Conservation (phyloP, 2,113 vertebrate species). For the Hippocampus guttulatus region DNA sequence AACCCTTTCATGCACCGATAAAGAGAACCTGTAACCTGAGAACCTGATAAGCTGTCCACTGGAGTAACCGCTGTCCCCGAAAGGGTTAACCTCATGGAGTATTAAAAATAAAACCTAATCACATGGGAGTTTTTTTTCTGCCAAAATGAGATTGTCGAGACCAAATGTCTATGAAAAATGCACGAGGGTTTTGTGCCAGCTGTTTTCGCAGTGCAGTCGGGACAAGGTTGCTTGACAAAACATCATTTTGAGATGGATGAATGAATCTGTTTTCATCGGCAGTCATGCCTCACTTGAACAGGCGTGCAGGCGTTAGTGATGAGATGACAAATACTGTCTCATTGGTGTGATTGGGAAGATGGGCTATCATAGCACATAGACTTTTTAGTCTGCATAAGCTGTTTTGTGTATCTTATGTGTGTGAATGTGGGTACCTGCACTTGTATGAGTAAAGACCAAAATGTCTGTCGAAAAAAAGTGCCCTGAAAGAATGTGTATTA, state of each 20-base stretch:
- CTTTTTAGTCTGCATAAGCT: not conserved
- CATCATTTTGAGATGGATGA: slow-evolving; percentile 56
- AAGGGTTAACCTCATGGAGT: not conserved
- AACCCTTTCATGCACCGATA: no score
- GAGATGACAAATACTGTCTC: not conserved
- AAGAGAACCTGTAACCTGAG: no score
- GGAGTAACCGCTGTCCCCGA: no score
- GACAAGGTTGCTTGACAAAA: slow-evolving; percentile 47
- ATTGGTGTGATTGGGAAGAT: not conserved
- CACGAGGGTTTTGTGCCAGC: slow-evolving; percentile 20
- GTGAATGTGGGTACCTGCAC: not conserved
- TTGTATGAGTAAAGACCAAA: not conserved
- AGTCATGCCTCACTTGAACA: slow-evolving; percentile 26
- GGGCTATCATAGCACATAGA: not conserved
- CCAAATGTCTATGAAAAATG: slow-evolving; percentile 29
- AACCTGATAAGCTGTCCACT: no score
- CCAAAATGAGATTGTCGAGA: not conserved
- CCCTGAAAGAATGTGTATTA: not conserved
- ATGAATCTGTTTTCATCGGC: slow-evolving; percentile 39
- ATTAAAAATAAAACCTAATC: not conserved
- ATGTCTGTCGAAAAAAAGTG: not conserved
- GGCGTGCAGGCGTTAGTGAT: slow-evolving; percentile 11
- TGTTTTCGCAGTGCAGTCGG: slow-evolving; percentile 35
- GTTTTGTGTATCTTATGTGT: not conserved
- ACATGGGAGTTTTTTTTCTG: not conserved